Evolutionary conservation across 35 echinoderm and acorn worm genomes (phyloP).

Genomic region (Apostichopus californicus): DNA sequence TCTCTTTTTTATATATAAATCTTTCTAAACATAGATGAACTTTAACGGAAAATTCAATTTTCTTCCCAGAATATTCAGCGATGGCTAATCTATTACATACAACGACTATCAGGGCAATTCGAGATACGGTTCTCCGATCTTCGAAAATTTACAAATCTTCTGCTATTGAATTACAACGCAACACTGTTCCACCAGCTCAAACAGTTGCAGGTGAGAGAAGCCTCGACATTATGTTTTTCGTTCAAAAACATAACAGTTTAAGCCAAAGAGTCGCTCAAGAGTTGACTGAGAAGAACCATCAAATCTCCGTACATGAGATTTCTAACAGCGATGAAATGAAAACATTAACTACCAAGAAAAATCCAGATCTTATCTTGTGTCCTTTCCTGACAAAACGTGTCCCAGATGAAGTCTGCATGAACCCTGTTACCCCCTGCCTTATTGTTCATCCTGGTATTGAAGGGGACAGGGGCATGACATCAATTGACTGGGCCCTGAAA

Average conservation of each 20-base stretch:
- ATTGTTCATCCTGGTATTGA: conserved; percentile 30
- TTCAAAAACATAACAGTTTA: conserved; percentile 17
- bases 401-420: not conserved
- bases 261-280: conserved; percentile 28
- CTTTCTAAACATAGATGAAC: too few relatives aligned
- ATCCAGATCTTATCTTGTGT: conserved; percentile 16
- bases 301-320: not conserved
- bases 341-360: not conserved
- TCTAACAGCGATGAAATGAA: not conserved
- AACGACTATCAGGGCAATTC: not conserved
- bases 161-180: not conserved
- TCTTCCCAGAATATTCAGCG: not conserved
- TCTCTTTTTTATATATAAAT: too few relatives aligned
- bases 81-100: not conserved
- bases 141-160: not conserved
- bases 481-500: conserved; percentile 24
- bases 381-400: conserved; percentile 17
- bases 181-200: not conserved
- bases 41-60: too few relatives aligned
- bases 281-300: not conserved
- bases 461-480: conserved; percentile 20
- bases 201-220: not conserved
- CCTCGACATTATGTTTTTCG: conserved; percentile 25
- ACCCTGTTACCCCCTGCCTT: not conserved
- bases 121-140: not conserved